Percentiles rank a stretch among this genome's conserved stretches.
Conservation (phyloP, 2,888 invertebrate species). For the Auanema freiburgensis region DNA sequence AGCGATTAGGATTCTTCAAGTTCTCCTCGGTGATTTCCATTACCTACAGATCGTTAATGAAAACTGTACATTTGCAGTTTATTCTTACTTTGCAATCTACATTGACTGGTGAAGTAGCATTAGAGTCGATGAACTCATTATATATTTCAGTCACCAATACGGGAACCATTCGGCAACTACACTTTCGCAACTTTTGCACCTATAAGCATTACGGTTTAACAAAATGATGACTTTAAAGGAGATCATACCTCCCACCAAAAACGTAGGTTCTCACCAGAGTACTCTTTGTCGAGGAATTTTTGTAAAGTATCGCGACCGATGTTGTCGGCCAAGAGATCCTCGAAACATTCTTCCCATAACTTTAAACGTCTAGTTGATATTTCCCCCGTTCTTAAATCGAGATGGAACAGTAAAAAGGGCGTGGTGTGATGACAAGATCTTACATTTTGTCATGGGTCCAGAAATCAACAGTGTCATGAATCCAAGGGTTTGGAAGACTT, state of each 20-base stretch:
- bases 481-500: conserved; percentile 85
- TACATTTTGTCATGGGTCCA: conserved; percentile 89
- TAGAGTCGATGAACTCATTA: conserved; percentile 85
- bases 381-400: conserved; percentile 72
- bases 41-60: conserved; percentile 67
- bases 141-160: conserved; percentile 75
- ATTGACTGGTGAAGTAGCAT: conserved; percentile 94
- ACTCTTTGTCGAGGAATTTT: conserved; percentile 93
- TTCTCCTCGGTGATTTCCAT: conserved; percentile 82
- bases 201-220: conserved; percentile 16
- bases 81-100: conserved; percentile 78
- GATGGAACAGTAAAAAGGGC: background rate
- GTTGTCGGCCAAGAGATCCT: conserved; percentile 88
- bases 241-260: conserved; percentile 67
- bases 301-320: conserved; percentile 93
- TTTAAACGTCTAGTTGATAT: conserved; percentile 88
- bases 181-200: conserved; percentile 81
- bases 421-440: conserved; percentile 67
- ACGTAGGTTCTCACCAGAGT: conserved; percentile 97
- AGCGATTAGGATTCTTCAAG: conserved; percentile 81
- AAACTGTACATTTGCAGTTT: background rate
- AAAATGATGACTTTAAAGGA: no score
- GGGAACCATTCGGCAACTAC: conserved; percentile 83
- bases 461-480: conserved; percentile 88
- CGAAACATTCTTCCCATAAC: conserved; percentile 93